A percentile compares a stretch with the other conserved stretches of the same genome.
Evolutionary conservation across 2,797 vertebrate species (phyloP).

Genomic region (Petrocephalus schoutedeni): DNA sequence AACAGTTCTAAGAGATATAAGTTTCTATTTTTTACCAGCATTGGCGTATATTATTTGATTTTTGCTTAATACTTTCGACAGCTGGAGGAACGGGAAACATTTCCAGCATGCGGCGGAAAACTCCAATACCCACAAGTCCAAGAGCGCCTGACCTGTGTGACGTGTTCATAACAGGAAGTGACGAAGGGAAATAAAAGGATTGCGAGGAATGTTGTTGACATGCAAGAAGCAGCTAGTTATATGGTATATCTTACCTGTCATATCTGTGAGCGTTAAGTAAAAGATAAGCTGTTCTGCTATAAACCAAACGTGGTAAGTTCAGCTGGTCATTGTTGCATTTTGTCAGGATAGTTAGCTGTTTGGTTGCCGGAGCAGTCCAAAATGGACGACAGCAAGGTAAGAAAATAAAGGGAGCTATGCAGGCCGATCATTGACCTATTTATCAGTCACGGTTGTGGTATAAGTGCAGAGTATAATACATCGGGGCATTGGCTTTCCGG

Average conservation of each 20-base stretch:
- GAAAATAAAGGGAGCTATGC: neutral
- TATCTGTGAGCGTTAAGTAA: neutral
- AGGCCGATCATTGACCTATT: neutral
- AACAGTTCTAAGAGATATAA: neutral
- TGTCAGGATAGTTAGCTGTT: neutral
- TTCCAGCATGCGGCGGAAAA: neutral
- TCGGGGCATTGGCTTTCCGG: neutral
- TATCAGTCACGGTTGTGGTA: neutral
- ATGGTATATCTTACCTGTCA: neutral
- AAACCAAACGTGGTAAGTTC: conserved; percentile 9
- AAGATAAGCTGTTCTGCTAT: neutral
- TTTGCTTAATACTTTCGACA: neutral
- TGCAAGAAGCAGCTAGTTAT: neutral
- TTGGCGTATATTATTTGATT: neutral
- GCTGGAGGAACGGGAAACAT: neutral
- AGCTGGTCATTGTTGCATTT: neutral
- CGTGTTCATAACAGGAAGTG: conserved; percentile 29
- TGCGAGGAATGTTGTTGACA: conserved; percentile 8
- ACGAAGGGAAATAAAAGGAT: neutral
- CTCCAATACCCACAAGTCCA: conserved; percentile 28
- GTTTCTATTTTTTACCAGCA: neutral
- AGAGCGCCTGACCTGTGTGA: neutral
- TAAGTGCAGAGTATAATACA: neutral
- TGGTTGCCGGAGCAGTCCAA: conserved; percentile 35
- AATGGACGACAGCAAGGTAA: conserved; percentile 65